phyloP scores from a whole-genome alignment of 2,888 invertebrate species.

The Entomobrya proxima region DNA sequence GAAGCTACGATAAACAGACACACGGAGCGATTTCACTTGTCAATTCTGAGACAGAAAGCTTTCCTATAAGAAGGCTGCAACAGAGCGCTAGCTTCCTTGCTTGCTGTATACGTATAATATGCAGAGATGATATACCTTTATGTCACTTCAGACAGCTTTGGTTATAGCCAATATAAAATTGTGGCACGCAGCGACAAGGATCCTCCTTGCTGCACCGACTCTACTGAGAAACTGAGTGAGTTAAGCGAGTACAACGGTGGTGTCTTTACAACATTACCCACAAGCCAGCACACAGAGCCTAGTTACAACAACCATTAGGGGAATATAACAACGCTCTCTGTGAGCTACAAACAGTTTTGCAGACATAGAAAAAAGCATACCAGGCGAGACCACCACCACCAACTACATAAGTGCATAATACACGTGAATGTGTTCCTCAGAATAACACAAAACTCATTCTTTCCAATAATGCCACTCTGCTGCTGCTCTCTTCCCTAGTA shows the following conservation, averaged over 20 bases:
- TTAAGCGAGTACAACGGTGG: conserved; percentile 37
- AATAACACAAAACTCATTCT: conserved; percentile 26
- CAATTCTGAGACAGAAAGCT: conserved; percentile 51
- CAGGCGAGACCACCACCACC: background rate
- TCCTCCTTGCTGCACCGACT: conserved; percentile 57
- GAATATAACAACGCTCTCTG: background rate
- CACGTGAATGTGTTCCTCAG: background rate
- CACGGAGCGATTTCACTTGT: conserved; percentile 63
- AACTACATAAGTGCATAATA: background rate
- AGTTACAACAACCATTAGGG: background rate
- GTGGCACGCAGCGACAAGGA: conserved; percentile 52
- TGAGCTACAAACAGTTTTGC: no score
- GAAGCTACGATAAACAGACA: background rate
- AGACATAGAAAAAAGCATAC: no score
- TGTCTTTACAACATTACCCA: conserved; percentile 25
- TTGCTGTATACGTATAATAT: background rate
- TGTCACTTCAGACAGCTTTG: conserved; percentile 7
- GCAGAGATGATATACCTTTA: background rate
- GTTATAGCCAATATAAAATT: background rate
- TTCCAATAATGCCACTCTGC: conserved; percentile 7
- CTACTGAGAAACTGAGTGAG: conserved; percentile 63
- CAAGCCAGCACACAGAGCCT: no score
- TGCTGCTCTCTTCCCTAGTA: background rate
- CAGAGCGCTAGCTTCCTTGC: background rate
- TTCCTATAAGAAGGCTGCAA: background rate